Evolutionary conservation across 2,797 vertebrate genomes (phyloP), one percentile per base, ranked within the genome.

Genomic region (Gobio occitaniae): DNA sequence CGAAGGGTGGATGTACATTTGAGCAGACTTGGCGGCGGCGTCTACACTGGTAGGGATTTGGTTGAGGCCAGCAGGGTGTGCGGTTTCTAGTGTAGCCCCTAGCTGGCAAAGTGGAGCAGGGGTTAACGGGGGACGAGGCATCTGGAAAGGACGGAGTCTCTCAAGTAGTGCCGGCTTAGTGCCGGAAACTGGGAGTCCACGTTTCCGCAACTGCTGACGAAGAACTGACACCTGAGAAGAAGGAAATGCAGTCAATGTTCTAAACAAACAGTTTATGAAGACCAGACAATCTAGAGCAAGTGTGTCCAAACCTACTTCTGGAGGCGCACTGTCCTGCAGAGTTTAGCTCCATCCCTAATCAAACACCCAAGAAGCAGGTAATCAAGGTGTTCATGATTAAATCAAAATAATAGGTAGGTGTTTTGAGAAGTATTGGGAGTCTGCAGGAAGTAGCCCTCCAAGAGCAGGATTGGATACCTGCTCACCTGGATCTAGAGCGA

Each of bases 131-230:
- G 93, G 79, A 11, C 89, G 93, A 21, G 94, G 91, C 59, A 96
- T 92, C 91, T 97, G 96, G 91, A 96, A 96, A 69, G 95, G 96
- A 4, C 95, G 95, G 29, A 97, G 96, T 79, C 97, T 96, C 91
- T 97, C 96, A 86, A 98, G 87, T 75, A 98, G 94, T 38, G 95
- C 94, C 1, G 97, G 94, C 89, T 98, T 98, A 59, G 97, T 98
- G 83, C 97, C 97, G 0, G 97, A 98, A 78, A 98, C 97, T 0
- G 96, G 96, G 69, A 98, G 96, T 85, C 97, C 97, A 1, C 96
- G 94, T 89, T 97, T 96, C 29, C 97, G 96, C 83, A 98, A 94
- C 92, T 97, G 97, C 89, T 98, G 97, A 10, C 97, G 94, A 70
- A 98, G 95, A 91, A 98, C 97, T 0, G 97, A 97, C 88, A 98